Base-by-base conservation (phyloP, 2,888 invertebrate genomes). In the Eulithis testata region DNA sequence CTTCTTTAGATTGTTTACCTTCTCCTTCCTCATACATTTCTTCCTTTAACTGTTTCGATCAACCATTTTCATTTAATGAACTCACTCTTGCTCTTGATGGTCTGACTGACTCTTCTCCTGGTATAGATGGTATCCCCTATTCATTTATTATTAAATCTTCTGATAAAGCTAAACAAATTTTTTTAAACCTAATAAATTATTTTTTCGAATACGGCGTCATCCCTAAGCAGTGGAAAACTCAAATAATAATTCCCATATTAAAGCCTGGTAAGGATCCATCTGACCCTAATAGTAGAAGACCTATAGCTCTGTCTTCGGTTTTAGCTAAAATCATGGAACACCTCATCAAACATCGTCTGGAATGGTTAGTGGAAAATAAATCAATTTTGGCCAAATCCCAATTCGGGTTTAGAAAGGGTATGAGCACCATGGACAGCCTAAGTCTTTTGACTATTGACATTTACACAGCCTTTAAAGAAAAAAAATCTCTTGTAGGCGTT, bases 351-450 rank as follows among this genome's bases (percentile, higher is more conserved):
- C 69, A 69, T 12, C 49, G 75, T 8, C 51, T 76, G 0, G 72
- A 78, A 58, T 76, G 76, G 76, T 66, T 67, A 7, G 6, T 73
- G 0, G 77, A 77, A 65, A 71, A 51, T 50, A 47, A 55, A 8
- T 45, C 47, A 0, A 4, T 74, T 0, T 45, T 76, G 3, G 44
- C 70, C 7, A 68, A 66, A 4, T 52, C 52, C 2, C 75, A 77
- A 43, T 76, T 62, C 58, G 75, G 78, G 0, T 78, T 81, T 57
- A 58, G 79, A 3, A 73, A 71, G 43, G 76, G 77, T 0, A 68
- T 62, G 57, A 64, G 75, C 6, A 78, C 80, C 0, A 51, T 76
- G 8, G 77, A 77, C 50, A 79, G 76, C 7, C 45, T 80, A 5
- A 55, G 71, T 9, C 69, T 76, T n/a, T 45, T 79, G 1, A 58